A percentile compares a stretch with the other conserved stretches of the same genome.
These are phyloP conservation scores for Smutsia temminckii DNA, from an alignment of 2,797 vertebrate species.

Conservation along the genomic window DNA sequence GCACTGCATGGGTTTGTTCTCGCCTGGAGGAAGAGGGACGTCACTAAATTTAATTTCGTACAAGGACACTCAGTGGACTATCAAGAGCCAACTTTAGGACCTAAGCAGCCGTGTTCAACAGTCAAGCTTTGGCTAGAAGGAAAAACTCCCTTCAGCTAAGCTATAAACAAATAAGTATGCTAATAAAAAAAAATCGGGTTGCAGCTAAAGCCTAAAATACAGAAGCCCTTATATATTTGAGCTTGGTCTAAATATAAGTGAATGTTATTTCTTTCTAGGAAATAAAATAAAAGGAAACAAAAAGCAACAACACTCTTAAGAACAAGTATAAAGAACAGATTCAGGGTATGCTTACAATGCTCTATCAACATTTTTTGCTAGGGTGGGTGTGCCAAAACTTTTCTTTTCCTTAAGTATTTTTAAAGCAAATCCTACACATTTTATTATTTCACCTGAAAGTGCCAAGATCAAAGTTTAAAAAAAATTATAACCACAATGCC, in stretches of 20 bases:
- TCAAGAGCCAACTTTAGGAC: background rate
- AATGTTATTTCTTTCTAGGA: background rate
- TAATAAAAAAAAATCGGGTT: background rate
- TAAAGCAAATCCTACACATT: background rate
- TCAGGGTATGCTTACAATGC: background rate
- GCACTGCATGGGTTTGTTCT: accelerated
- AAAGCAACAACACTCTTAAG: background rate
- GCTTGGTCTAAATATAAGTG: background rate
- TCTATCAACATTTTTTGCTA: background rate
- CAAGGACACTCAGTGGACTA: background rate
- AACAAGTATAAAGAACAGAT: background rate
- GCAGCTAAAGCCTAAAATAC: background rate
- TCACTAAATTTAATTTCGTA: background rate
- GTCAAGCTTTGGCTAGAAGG: background rate
- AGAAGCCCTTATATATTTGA: background rate
- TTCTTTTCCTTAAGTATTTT: slow-evolving; percentile 2
- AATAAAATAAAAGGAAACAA: background rate
- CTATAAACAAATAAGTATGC: background rate
- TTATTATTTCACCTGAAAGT: slow-evolving; percentile 14
- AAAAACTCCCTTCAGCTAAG: background rate
- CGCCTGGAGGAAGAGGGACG: background rate
- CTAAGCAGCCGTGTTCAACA: background rate
- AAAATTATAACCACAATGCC: background rate
- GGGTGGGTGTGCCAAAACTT: background rate
- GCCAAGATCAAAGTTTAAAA: background rate